Base-by-base conservation (phyloP, 2,797 vertebrate species). In the Lagocephalus sceleratus region DNA sequence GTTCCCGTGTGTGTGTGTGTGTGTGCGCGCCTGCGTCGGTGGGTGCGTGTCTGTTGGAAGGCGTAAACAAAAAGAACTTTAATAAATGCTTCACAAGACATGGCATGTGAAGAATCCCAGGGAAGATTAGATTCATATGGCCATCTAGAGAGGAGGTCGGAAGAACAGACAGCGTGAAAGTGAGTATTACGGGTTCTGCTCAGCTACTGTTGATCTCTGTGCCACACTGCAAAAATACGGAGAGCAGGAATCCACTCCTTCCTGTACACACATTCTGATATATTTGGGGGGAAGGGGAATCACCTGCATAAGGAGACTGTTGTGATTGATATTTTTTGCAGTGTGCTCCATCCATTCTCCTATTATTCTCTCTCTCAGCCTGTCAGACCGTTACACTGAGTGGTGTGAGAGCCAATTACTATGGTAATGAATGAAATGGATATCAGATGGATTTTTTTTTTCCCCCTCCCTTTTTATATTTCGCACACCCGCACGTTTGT, bases 401-500 rank as follows among this genome's bases (percentile, higher is more conserved):
- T 79, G 70, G 57, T 75, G 65, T 35, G 75, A 85, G 83, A 78
- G 74, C 70, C 84, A 87, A 88, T 86, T 86, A 87, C 85, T 86
- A 85, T 87, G 83, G 78, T 85, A 88, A 87, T 87, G 74, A 78
- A 65, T 81, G 86, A 81, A 86, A 87, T 82, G 83, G 79, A 88
- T 86, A 85, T 88, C 85, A 85, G 83, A 85, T 83, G 81, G 83
- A 71, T 77, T 81, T 75, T 82, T 83, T 43, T 43, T 43, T 6
- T n/a, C n/a, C n/a, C n/a, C n/a, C n/a, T n/a, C n/a, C n/a, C n/a
- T n/a, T 10, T 43, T 76, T 66, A 75, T 66, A 73, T 81, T 82
- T 75, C 67, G 61, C 73, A 7, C 17, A 78, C 52, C 52, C 50
- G 39, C 55, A 32, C 35, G 43, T 47, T 29, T 51, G 57, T 43